Base-by-base conservation (phyloP, 2,113 vertebrate genomes). In the Seriola quinqueradiata region DNA sequence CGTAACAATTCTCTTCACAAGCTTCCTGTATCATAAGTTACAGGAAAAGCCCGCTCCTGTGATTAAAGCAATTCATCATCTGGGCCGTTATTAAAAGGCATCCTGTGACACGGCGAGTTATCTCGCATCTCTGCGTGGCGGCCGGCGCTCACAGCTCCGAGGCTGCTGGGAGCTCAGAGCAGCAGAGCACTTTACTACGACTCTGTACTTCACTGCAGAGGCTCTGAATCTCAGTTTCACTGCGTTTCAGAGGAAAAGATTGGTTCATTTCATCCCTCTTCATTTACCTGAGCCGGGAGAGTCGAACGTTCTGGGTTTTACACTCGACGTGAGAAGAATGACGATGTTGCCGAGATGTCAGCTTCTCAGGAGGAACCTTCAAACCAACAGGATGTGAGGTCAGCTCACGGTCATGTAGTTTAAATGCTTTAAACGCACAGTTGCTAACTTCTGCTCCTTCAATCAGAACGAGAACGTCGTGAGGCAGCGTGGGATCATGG, bases 21-120 rank as follows among this genome's bases (percentile, higher is more conserved):
- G 95, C 95, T 94, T 95, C 95, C 94, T 91, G 93, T 93, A 93
- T 95, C 93, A 95, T 95, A 94, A 95, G 94, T 94, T 95, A 95
- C 91, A 93, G 83, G 91, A 95, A 95, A 94, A 94, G 92, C 89
- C 93, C 85, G 93, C 91, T 92, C 54, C 85, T 84, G 89, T 95
- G 96, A 96, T 97, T 96, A 96, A 96, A 96, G 91, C 90, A 86
- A 95, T 96, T 96, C 83, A 95, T 96, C 95, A 96, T 95, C 86
- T 44, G 34, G 58, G 55, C 78, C 81, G 50, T 87, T 93, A 93
- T 93, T 92, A 92, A 92, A 92, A 82, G 77, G 77, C 77, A 68
- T 77, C 83, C 71, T 72, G 80, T 89, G 91, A 90, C 88, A 90
- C 34, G 32, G 6, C 5, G 17, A 70, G 36, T 84, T 82, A 87